Base-by-base conservation (phyloP, 2,797 vertebrate genomes). In the Calcarius lapponicus region DNA sequence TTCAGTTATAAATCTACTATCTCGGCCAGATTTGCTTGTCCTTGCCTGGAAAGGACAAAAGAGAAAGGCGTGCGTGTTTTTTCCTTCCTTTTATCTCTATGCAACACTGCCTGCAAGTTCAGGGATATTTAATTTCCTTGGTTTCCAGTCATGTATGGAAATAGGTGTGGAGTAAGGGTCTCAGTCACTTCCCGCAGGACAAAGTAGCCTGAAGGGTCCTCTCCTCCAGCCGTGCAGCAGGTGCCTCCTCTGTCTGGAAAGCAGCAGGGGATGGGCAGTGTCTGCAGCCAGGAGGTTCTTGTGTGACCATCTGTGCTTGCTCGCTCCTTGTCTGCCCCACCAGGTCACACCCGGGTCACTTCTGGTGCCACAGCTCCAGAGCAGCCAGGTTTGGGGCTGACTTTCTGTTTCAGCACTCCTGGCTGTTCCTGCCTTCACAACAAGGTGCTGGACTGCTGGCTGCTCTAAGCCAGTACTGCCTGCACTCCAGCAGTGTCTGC, bases 401-500 rank as follows among this genome's bases (percentile, higher is more conserved):
- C 25, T 36, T 42, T 82, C n/a, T 83, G 12, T 42, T 81, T 51
- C 47, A 72, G 60, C 29, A 29, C 47, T 40, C 26, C 9, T 3
- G 14, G 26, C 32, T 75, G 22, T 32, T 75, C 4, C 54, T n/a
- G 26, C 31, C 54, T 38, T 82, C n/a, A 21, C 36, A 78, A 56
- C 4, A 6, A 12, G 38, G 13, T 31, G 51, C 58, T 40, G 62
- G 36, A 5, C 50, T 56, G 51, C 34, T 54, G 60, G 17, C 73
- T 83, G 45, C 62, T 56, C 54, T 22, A 22, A 18, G 47, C 31
- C 32, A 12, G 34, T 5, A 14, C 3, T 66, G 18, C 58, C 58
- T 40, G 31, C 1, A 5, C 28, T 75, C 17, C 67, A 92, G 47
- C 28, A 0, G 0, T 9, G 16, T 45, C 80, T 61, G 36, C 29